Conservation (phyloP, 2,113 vertebrate genomes). For the Galeopterus variegatus region DNA sequence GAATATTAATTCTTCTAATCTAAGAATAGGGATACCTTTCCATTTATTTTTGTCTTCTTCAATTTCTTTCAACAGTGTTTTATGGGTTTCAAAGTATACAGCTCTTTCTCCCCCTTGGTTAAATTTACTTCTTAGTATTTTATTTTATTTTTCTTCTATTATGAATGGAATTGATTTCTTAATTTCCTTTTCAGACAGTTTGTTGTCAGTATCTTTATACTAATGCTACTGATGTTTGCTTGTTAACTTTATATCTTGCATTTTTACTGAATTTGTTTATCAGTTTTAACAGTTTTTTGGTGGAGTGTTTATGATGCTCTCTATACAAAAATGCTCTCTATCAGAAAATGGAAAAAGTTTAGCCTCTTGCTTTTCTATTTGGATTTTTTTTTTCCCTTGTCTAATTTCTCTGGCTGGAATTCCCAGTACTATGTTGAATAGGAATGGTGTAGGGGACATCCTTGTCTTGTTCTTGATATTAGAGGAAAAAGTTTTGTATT, state of each 20-base stretch:
- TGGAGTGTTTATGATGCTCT: neutral
- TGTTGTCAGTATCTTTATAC: neutral
- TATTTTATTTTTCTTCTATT: neutral
- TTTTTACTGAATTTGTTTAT: neutral
- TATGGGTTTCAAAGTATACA: neutral
- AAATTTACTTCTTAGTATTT: neutral
- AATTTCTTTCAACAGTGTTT: neutral
- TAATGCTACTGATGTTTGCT: neutral
- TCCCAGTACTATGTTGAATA: neutral
- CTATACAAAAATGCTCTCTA: no score
- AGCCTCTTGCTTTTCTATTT: neutral
- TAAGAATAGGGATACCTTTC: no score
- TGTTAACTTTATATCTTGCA: neutral
- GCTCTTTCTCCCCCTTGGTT: neutral
- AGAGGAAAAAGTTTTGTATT: neutral
- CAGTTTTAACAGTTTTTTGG: neutral
- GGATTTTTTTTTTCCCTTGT: neutral
- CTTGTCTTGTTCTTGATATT: neutral
- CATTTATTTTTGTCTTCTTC: neutral
- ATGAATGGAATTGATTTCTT: neutral
- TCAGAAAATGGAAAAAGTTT: neutral
- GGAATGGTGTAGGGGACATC: neutral
- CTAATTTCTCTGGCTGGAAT: neutral
- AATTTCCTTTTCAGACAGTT: neutral
- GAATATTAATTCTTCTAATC: neutral